A percentile compares a stretch with the other conserved stretches of the same genome.
These are phyloP conservation scores for Cairina moschata DNA, from an alignment of 2,113 vertebrate genomes.

Conservation along the genomic window DNA sequence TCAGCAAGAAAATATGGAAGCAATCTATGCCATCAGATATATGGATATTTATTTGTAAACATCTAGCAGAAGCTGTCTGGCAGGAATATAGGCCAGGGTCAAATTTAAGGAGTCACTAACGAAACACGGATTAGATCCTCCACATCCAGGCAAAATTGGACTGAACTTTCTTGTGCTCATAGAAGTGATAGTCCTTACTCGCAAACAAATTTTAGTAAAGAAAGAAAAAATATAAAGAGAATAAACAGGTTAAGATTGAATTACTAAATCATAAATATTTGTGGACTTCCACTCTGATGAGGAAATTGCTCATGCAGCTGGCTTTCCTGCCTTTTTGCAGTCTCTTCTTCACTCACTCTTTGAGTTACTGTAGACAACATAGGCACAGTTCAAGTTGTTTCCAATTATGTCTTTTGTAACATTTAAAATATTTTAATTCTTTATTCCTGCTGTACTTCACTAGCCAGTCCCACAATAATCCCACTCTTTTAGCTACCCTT, in stretches of 20 bases:
- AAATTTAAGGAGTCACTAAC: neutral
- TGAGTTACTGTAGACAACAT: neutral
- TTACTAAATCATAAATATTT: neutral
- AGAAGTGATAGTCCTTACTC: neutral
- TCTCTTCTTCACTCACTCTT: neutral
- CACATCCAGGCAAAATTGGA: neutral
- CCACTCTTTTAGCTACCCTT: neutral
- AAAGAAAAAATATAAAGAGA: neutral
- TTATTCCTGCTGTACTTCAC: neutral
- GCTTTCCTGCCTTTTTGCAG: neutral
- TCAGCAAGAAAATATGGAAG: neutral
- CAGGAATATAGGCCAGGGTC: neutral
- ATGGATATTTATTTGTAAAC: neutral
- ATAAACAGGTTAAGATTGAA: neutral
- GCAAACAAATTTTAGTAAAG: neutral
- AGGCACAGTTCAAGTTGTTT: neutral
- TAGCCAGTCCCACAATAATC: neutral
- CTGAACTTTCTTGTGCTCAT: neutral
- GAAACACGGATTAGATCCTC: neutral
- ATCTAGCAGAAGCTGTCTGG: neutral
- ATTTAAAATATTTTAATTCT: neutral
- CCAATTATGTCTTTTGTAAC: neutral
- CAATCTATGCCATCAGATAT: neutral
- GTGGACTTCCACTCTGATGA: neutral
- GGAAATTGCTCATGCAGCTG: neutral